Base-by-base conservation (phyloP, 1,140 invertebrate genomes). In the Cylas formicarius region DNA sequence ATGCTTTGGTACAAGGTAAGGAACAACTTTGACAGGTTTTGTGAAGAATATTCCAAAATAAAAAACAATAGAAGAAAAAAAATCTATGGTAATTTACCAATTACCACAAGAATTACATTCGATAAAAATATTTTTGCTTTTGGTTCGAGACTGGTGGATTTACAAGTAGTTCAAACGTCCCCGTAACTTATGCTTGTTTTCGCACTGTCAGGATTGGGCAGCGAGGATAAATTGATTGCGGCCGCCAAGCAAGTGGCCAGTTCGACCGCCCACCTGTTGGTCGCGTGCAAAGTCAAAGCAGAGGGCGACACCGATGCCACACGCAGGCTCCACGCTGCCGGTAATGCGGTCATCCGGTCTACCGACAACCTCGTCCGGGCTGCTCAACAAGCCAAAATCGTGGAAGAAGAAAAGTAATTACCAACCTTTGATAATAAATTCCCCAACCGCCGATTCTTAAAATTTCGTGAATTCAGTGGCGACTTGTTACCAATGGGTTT, bases 271-370 rank as follows among this genome's bases (percentile, higher is more conserved):
- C 94, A 97, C 58, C 70, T 99, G 28, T 67, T 99, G 14, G 92
- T 99, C 17, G 96, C 96, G 2, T 98, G 96, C 67, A 97, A 97
- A 74, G 91, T 80, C 18, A 98, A 98, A 70, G 92, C 95, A 0
- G 95, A 98, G 70, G 87, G 90, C 1, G 86, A 93, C 40, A 93
- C 90, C 19, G 86, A 90, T 52, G 85, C 87, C 9, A 97, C 94
- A 22, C 83, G 91, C 45, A 77, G 93, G n/a, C 70, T 98, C 13
- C 90, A 95, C 69, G 77, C 84, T 16, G 96, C 96, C 6, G 95
- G 96, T 10, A 96, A 96, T 64, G 91, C 93, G 9, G 95, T 99
- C 1, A 98, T 97, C 70, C 76, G 89, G 52, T 96, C 96, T 1
- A 98, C 96, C 0, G 95, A 99, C 66, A 95, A 95, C 69, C 68